Conservation (phyloP, 2,797 vertebrate genomes). For the Lindbergichthys nudifrons region DNA sequence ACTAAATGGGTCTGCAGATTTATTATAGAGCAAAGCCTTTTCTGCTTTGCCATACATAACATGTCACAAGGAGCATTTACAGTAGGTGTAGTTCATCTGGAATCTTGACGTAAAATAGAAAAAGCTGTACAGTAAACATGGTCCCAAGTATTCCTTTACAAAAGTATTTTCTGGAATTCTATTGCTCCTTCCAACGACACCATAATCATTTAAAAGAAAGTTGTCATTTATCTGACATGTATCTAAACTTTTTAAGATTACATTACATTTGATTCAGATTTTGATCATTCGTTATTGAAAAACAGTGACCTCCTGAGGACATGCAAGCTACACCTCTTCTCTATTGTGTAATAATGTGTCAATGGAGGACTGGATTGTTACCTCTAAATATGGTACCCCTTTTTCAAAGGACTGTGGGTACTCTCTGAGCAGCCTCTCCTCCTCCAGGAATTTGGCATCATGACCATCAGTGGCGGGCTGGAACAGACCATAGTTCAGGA, state of each 20-base stretch:
- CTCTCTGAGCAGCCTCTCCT: conserved; percentile 92
- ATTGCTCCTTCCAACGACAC: too few species aligned
- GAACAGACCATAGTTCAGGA: conserved; percentile 95
- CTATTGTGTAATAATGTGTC: neutral
- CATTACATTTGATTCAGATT: neutral
- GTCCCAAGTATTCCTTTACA: too few species aligned
- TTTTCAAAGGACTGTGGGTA: conserved; percentile 97
- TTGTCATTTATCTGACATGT: neutral
- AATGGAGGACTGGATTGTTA: conserved; percentile 51
- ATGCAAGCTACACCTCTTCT: neutral
- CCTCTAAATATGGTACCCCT: conserved; percentile 95
- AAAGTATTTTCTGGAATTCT: too few species aligned
- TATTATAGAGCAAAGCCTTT: conserved; percentile 40
- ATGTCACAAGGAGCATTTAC: neutral
- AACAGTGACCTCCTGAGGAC: conserved; percentile 42
- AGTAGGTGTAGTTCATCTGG: neutral
- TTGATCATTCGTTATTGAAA: neutral
- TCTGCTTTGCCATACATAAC: conserved; percentile 38
- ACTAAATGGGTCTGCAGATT: conserved; percentile 54
- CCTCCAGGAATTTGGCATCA: conserved; percentile 95
- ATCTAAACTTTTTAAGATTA: neutral
- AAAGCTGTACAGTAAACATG: neutral
- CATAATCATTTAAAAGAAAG: too few species aligned
- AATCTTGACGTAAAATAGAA: neutral
- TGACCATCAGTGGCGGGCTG: conserved; percentile 94